Conservation (phyloP, 2,113 vertebrate species). For the Pachycephala philippinensis region DNA sequence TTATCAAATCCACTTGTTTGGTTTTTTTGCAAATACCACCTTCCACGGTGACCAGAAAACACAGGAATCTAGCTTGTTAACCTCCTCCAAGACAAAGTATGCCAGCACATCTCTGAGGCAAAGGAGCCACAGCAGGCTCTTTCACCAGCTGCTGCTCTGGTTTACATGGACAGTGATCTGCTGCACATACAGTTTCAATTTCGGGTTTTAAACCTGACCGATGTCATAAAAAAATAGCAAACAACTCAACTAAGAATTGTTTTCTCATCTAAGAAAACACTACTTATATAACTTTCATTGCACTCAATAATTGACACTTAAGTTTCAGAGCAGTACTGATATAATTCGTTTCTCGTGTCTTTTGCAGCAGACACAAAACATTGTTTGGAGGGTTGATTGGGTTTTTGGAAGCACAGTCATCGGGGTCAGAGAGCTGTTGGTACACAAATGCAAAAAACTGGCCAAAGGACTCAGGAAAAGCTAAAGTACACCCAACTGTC, state of each 20-base stretch:
- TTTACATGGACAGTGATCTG: not conserved
- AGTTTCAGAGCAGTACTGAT: not conserved
- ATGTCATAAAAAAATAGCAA: not conserved
- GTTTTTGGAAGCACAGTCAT: too few species aligned
- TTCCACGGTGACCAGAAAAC: not conserved
- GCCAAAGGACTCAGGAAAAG: not conserved
- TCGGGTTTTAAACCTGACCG: not conserved
- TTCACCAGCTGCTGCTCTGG: not conserved
- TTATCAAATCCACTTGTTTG: not conserved
- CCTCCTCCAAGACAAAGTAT: not conserved
- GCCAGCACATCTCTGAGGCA: not conserved
- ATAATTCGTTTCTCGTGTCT: not conserved
- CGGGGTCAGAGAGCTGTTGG: not conserved
- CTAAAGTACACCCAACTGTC: not conserved
- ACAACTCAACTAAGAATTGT: not conserved
- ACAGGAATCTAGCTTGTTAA: not conserved
- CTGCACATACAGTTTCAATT: not conserved
- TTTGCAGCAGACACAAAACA: not conserved
- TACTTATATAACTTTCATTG: not conserved
- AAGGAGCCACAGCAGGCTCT: not conserved
- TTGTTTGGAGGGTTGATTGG: not conserved
- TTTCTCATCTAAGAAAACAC: not conserved
- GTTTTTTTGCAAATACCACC: not conserved
- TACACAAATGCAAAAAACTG: not conserved
- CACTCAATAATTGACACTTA: not conserved